A percentile compares a stretch with the other conserved stretches of the same genome.
Conservation (phyloP, 1,140 invertebrate genomes). For the Pantala flavescens region DNA sequence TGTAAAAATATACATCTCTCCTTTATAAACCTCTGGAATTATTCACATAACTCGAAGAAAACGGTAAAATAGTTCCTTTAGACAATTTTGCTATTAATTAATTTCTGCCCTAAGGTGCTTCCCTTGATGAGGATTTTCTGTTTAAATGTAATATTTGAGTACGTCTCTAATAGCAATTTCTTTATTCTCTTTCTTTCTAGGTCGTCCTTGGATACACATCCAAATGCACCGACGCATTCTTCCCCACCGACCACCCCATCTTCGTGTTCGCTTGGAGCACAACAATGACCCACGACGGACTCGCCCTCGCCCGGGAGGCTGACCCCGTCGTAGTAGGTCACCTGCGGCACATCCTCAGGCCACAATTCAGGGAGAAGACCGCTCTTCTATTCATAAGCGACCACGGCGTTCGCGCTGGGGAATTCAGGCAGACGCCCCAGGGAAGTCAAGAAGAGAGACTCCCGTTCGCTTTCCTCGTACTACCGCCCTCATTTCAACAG, state of each 20-base stretch:
- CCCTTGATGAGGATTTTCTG: too few species aligned
- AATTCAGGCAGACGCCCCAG: conserved; percentile 51
- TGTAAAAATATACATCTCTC: too few species aligned
- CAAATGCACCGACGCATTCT: neutral
- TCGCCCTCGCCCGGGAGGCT: neutral
- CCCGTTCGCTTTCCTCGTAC: conserved; percentile 67
- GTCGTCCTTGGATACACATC: neutral
- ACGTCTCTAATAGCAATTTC: too few species aligned
- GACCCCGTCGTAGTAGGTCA: neutral
- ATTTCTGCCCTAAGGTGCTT: too few species aligned
- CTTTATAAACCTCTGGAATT: too few species aligned
- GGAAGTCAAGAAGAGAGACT: conserved; percentile 83
- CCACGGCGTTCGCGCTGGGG: conserved; percentile 83
- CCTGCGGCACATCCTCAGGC: neutral
- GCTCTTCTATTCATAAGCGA: conserved; percentile 76
- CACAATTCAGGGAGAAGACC: conserved; percentile 32
- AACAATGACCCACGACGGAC: neutral
- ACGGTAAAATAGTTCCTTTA: too few species aligned
- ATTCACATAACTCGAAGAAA: too few species aligned
- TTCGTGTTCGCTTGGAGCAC: neutral
- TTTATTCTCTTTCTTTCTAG: neutral
- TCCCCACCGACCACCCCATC: neutral
- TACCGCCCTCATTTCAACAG: conserved; percentile 61
- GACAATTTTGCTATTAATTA: too few species aligned
- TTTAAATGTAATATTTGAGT: too few species aligned